These are phyloP conservation scores for Idaea straminata DNA, from an alignment of 2,888 invertebrate species.

Conservation along the genomic window DNA sequence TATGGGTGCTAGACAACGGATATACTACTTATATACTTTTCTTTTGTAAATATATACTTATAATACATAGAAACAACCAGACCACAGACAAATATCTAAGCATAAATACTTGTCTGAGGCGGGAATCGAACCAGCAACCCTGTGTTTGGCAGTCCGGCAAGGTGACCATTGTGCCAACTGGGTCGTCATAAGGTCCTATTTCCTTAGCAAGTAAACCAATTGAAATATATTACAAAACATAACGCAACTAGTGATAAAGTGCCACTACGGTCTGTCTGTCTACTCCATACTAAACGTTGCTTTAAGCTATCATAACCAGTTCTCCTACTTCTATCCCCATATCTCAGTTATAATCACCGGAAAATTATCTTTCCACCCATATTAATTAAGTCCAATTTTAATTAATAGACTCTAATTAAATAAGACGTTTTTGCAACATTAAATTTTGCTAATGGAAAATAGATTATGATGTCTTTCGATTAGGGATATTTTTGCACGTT, in stretches of 20 bases:
- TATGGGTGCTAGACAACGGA: no score
- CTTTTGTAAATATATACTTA: no score
- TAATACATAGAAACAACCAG: no score
- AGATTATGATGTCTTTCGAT: neutral
- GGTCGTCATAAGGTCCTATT: no score
- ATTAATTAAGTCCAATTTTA: neutral
- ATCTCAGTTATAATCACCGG: neutral
- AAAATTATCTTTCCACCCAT: slow-evolving; percentile 5
- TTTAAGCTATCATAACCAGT: neutral
- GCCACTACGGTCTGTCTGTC: neutral
- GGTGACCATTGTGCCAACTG: no score
- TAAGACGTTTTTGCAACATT: neutral
- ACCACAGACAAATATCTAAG: no score
- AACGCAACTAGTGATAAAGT: neutral
- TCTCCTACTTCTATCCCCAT: neutral
- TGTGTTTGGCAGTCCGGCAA: no score
- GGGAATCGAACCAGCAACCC: no score
- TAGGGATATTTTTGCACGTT: neutral
- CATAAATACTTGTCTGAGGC: no score
- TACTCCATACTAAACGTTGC: neutral
- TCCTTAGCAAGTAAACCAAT: no score
- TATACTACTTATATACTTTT: no score
- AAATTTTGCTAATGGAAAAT: neutral
- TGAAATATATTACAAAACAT: neutral
- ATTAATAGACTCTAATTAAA: neutral